phyloP scores from a whole-genome alignment of 1,140 invertebrate species.

The Bombyx mori region ASM3026992v2 NC_085121.1:8693501-8694000 shows the following conservation, averaged over 20 bases:
- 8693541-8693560: conserved; percentile 16
- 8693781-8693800: conserved; percentile 47
- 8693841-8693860: conserved; percentile 11
- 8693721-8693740: conserved; percentile 5
- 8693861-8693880: background rate
- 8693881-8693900: conserved; percentile 6
- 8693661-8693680: conserved; percentile 9
- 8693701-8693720: too few species aligned
- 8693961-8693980: conserved; percentile 40
- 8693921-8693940: conserved; percentile 32
- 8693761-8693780: conserved; percentile 43
- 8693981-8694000: conserved; percentile 38
- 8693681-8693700: conserved; percentile 8
- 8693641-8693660: conserved; percentile 7
- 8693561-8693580: conserved; percentile 20
- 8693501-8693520: conserved; percentile 25
- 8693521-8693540: conserved; percentile 47
- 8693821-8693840: conserved; percentile 5
- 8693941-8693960: conserved; percentile 37
- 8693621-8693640: conserved; percentile 12
- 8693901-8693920: conserved; percentile 26
- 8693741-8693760: conserved; percentile 27
- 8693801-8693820: conserved; percentile 6
- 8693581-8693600: conserved; percentile 22
- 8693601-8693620: conserved; percentile 6